Evolutionary conservation across 2,113 vertebrate species (phyloP).

Genomic region (human): DNA sequence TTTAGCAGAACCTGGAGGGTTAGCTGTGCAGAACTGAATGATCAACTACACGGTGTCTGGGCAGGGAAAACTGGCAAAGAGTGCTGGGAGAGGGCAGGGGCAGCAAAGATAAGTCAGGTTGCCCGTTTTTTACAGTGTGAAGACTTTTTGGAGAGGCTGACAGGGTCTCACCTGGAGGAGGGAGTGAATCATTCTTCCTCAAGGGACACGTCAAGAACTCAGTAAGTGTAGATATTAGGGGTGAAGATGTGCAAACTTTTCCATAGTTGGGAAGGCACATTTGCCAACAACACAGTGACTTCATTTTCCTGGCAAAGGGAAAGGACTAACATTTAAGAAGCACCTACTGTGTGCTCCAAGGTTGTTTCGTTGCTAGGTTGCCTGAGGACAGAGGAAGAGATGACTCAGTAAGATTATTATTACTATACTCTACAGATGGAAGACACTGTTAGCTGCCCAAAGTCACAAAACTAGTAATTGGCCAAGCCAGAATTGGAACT

Average conservation of each 20-base stretch:
- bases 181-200: background rate
- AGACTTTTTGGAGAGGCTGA: background rate
- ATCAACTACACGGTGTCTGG: background rate
- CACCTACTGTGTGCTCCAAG: background rate
- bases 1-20: background rate
- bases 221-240: too few species aligned
- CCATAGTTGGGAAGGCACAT: background rate
- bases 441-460: background rate
- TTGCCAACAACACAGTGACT: background rate
- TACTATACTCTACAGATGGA: background rate
- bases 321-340: background rate
- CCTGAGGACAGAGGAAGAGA: background rate
- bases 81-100: background rate
- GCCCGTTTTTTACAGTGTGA: background rate
- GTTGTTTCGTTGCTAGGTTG: background rate
- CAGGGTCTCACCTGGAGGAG: too few species aligned
- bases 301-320: background rate
- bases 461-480: background rate
- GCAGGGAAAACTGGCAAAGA: background rate
- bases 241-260: background rate
- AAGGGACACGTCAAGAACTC: background rate
- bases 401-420: background rate
- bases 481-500: background rate
- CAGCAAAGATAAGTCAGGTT: background rate
- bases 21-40: background rate